These are phyloP conservation scores for Chrysopa pallens DNA, from an alignment of 1,140 invertebrate genomes.

Conservation along the genomic window DNA sequence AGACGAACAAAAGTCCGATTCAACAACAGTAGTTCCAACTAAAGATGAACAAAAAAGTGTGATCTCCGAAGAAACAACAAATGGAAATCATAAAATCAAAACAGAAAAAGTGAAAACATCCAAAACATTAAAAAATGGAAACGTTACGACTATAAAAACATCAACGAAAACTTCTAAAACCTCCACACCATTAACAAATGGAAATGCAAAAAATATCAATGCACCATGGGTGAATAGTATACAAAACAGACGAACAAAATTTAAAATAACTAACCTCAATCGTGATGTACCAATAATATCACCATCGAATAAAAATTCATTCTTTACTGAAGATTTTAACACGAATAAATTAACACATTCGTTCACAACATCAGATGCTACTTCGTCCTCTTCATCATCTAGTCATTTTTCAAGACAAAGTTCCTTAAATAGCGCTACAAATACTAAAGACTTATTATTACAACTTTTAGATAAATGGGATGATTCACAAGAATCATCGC, in stretches of 20 bases:
- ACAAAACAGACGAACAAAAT: constrained; percentile 28
- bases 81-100: constrained; percentile 15
- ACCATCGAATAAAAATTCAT: constrained; percentile 28
- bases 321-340: not conserved
- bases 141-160: not conserved
- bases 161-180: not conserved
- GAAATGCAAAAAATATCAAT: constrained; percentile 17
- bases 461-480: constrained; percentile 57
- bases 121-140: not conserved
- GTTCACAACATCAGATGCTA: constrained; percentile 3
- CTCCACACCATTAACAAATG: not conserved
- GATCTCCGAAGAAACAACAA: constrained; percentile 6
- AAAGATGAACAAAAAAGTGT: not conserved
- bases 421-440: constrained; percentile 25
- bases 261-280: constrained; percentile 33
- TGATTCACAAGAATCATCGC: constrained; percentile 26
- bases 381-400: constrained; percentile 3
- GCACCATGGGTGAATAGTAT: constrained; percentile 28
- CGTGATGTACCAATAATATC: constrained; percentile 39
- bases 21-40: not conserved
- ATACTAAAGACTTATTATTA: constrained; percentile 50
- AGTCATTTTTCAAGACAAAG: not conserved
- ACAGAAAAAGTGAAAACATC: constrained; percentile 15
- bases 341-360: not conserved
- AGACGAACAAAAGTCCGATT: not conserved